Evolutionary conservation across 2,888 invertebrate genomes (phyloP).

Genomic region (Trichopria drosophilae): DNA sequence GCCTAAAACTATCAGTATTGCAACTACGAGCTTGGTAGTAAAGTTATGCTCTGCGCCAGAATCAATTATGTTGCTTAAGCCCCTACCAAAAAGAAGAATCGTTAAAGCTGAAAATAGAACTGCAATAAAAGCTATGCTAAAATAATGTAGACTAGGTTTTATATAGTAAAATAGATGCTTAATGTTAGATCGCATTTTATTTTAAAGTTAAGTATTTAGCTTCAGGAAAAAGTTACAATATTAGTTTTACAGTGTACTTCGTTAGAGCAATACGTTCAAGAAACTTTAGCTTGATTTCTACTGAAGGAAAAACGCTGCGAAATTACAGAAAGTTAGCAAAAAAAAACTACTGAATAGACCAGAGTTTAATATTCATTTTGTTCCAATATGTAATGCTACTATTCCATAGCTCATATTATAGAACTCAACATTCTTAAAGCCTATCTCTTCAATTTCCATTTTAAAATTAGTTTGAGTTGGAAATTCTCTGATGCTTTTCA

Average conservation of each 20-base stretch:
- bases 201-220: constrained; percentile 19
- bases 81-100: constrained; percentile 23
- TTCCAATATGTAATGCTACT: constrained; percentile 16
- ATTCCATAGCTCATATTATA: constrained; percentile 12
- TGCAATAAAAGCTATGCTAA: constrained; percentile 23
- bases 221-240: constrained; percentile 19
- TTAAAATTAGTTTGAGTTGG: constrained; percentile 13
- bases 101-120: constrained; percentile 23
- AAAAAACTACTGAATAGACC: constrained; percentile 10
- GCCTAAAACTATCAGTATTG: constrained; percentile 24
- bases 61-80: constrained; percentile 22
- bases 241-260: constrained; percentile 10
- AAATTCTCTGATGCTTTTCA: constrained; percentile 12
- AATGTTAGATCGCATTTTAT: constrained; percentile 22
- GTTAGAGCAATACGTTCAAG: constrained; percentile 9
- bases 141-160: constrained; percentile 23
- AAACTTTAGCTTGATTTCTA: constrained; percentile 18
- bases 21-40: constrained; percentile 23
- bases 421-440: constrained; percentile 12
- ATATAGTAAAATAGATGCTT: constrained; percentile 18
- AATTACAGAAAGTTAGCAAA: constrained; percentile 13
- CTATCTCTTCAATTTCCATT: constrained; percentile 13
- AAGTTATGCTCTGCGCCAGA: constrained; percentile 23
- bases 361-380: constrained; percentile 17
- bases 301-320: constrained; percentile 17